Evolutionary conservation across 1,140 invertebrate genomes (phyloP).

Genomic region (Agrypnia vestita): DNA sequence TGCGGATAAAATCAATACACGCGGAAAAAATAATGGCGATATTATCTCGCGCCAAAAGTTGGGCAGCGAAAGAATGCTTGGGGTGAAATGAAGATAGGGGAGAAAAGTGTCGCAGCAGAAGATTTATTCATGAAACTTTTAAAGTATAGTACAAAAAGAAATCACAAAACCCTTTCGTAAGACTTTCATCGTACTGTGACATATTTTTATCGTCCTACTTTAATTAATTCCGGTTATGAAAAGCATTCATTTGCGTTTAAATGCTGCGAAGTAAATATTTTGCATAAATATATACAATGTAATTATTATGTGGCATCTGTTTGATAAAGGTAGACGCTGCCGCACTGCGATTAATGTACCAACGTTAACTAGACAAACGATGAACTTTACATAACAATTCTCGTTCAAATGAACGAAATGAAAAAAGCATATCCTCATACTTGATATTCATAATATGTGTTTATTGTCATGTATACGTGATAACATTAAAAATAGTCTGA

Average conservation of each 20-base stretch:
- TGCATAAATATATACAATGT: no score
- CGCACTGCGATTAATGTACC: no score
- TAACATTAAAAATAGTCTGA: slow-evolving; percentile 10
- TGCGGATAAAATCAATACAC: slow-evolving; percentile 29
- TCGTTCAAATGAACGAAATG: no score
- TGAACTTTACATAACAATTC: no score
- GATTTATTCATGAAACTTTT: slow-evolving; percentile 30
- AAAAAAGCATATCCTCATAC: not conserved
- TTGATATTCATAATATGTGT: not conserved
- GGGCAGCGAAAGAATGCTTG: slow-evolving; percentile 4
- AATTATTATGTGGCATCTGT: no score
- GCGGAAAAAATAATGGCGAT: slow-evolving; percentile 26
- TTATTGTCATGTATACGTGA: not conserved
- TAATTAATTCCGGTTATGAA: no score
- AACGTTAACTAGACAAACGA: no score
- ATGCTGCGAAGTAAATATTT: no score
- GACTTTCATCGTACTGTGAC: no score
- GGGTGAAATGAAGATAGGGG: slow-evolving; percentile 26
- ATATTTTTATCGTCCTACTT: no score
- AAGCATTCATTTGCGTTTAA: no score
- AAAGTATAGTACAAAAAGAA: slow-evolving; percentile 4
- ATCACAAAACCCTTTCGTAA: not conserved
- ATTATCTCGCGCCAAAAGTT: slow-evolving; percentile 38
- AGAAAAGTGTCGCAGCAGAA: not conserved
- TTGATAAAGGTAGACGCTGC: no score